Percentiles rank a stretch among this genome's conserved stretches.
Conservation (phyloP, 2,113 vertebrate genomes). For the Smithornis capensis region DNA sequence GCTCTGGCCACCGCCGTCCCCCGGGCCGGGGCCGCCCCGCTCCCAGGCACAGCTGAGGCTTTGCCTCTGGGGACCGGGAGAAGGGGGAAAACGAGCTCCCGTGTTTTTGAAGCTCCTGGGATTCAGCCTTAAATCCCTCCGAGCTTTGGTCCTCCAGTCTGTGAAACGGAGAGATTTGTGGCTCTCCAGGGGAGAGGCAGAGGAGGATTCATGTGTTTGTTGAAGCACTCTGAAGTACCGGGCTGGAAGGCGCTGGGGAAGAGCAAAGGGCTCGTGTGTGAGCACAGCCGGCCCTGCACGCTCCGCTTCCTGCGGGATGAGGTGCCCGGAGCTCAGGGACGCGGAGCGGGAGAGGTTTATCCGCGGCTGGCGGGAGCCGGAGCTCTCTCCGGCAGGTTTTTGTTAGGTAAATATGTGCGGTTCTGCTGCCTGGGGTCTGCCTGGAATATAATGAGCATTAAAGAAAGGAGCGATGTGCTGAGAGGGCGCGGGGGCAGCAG, state of each 20-base stretch:
- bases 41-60: rapidly evolving
- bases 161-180: not conserved
- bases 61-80: rapidly evolving
- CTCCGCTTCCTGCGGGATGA: not conserved
- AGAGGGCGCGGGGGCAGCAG: not conserved
- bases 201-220: not conserved
- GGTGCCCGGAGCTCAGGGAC: not conserved
- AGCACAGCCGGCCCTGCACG: not conserved
- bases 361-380: not conserved
- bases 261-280: not conserved
- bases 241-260: not conserved
- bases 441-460: rapidly evolving
- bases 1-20: not conserved
- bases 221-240: rapidly evolving
- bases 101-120: not conserved
- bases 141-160: not conserved
- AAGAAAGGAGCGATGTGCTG: not conserved
- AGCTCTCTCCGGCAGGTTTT: rapidly evolving
- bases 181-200: not conserved
- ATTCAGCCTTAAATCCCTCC: not conserved
- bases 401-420: rapidly evolving
- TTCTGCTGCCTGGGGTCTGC: not conserved
- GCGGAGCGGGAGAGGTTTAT: not conserved
- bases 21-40: not conserved
- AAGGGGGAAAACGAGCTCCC: rapidly evolving